phyloP scores from a whole-genome alignment of 2,888 invertebrate species.

The Cheilosia pagana region DNA sequence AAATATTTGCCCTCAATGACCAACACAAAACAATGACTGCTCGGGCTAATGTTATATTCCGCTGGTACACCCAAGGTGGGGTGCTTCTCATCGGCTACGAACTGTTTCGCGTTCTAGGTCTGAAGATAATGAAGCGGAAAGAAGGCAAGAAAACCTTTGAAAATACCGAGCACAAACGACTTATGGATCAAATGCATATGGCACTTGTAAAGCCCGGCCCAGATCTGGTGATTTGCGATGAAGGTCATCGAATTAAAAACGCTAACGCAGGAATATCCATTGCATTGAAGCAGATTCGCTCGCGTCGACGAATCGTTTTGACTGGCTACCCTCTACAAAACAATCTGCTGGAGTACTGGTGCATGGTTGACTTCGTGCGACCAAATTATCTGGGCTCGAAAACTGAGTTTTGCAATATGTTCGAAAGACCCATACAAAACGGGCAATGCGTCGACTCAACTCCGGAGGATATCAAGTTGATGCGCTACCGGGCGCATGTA shows the following conservation, averaged over 20 bases:
- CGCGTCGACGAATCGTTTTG: constrained; percentile 96
- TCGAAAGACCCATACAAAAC: constrained; percentile 98
- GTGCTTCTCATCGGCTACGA: constrained; percentile 99
- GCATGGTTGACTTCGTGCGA: constrained; percentile 99
- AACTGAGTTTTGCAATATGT: constrained; percentile 99
- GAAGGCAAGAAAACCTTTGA: constrained; percentile 83
- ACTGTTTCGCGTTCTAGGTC: constrained; percentile 94
- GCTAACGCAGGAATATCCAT: constrained; percentile 98
- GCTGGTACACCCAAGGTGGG: constrained; percentile 95
- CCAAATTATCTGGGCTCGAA: constrained; percentile 98
- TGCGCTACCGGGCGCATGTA: constrained; percentile 98
- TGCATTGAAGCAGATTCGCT: constrained; percentile 96
- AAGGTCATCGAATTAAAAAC: constrained; percentile 99
- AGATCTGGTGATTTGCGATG: constrained; percentile 97
- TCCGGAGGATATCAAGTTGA: constrained; percentile 95
- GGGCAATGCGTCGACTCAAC: constrained; percentile 99
- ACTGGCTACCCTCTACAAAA: constrained; percentile 99
- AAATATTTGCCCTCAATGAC: constrained; percentile 95
- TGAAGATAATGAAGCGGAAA: constrained; percentile 88
- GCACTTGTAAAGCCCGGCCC: constrained; percentile 96
- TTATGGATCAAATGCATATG: constrained; percentile 93
- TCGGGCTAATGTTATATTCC: constrained; percentile 92
- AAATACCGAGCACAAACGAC: constrained; percentile 85
- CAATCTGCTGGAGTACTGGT: constrained; percentile 98
- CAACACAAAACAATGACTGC: constrained; percentile 95